A percentile compares a stretch with the other conserved stretches of the same genome.
Conservation (phyloP, 2,113 vertebrate genomes). For the Microcebus lehilahytsara region DNA sequence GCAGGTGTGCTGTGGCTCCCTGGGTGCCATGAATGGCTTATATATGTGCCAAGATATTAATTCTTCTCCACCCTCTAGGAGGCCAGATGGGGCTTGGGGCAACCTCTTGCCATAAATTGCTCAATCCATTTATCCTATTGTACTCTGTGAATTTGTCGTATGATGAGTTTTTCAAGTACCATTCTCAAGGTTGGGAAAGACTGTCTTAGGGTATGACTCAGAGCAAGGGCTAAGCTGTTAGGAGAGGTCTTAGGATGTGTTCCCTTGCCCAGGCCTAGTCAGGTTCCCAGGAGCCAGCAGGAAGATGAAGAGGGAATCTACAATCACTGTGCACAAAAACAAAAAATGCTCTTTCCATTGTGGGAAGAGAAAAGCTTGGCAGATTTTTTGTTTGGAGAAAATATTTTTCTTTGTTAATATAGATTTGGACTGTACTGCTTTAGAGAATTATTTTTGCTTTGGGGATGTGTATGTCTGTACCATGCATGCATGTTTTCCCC, state of each 20-base stretch:
- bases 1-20: neutral
- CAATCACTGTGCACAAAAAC: neutral
- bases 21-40: neutral
- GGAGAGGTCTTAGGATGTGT: neutral
- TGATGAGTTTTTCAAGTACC: neutral
- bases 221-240: neutral
- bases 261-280: neutral
- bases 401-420: constrained; percentile 17
- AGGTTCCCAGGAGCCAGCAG: neutral
- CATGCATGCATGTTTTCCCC: neutral
- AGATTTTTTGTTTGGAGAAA: constrained; percentile 22
- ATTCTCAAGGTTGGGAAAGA: neutral
- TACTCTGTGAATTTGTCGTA: neutral
- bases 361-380: neutral
- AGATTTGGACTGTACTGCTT: neutral
- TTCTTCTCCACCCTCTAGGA: neutral
- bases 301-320: neutral
- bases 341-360: neutral
- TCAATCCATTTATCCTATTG: neutral
- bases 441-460: constrained; percentile 24
- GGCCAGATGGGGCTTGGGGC: neutral
- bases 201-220: neutral
- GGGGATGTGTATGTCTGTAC: neutral
- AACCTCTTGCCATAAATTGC: neutral
- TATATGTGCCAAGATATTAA: neutral